Evolutionary conservation across 2,888 invertebrate species (phyloP).

Genomic region (Cephonodes hylas): DNA sequence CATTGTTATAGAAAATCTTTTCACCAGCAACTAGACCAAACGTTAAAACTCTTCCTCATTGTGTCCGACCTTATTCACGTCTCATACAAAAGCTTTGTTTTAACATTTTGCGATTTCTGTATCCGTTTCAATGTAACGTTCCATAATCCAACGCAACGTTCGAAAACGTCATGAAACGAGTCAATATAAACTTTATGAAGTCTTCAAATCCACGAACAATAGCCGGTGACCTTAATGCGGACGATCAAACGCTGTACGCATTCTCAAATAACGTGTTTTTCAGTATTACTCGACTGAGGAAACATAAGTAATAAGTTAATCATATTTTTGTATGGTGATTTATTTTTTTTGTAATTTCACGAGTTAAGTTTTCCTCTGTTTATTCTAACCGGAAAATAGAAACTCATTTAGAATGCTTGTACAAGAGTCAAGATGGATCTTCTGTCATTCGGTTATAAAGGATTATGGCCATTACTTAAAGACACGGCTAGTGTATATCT

Average conservation of each 20-base stretch:
- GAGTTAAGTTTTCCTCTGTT: no score
- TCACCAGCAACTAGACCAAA: not conserved
- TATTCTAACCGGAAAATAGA: no score
- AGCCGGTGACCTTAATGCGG: conserved; percentile 9
- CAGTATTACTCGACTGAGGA: not conserved
- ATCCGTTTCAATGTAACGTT: not conserved
- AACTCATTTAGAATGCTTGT: no score
- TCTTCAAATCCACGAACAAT: conserved; percentile 4
- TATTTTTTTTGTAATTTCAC: no score
- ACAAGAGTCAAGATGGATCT: no score
- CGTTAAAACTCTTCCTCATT: not conserved
- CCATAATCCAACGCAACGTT: not conserved
- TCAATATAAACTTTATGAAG: conserved; percentile 11
- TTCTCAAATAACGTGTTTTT: not conserved
- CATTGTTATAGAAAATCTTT: not conserved
- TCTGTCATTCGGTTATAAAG: no score
- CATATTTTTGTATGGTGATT: no score
- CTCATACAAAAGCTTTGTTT: not conserved
- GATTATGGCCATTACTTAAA: no score
- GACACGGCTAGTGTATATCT: no score
- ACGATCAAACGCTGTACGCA: conserved; percentile 4
- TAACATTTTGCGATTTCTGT: not conserved
- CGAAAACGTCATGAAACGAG: not conserved
- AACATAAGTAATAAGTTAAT: no score
- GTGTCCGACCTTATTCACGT: not conserved